phyloP scores from a whole-genome alignment of 1,140 invertebrate species.

The Bombus fervidus region DNA sequence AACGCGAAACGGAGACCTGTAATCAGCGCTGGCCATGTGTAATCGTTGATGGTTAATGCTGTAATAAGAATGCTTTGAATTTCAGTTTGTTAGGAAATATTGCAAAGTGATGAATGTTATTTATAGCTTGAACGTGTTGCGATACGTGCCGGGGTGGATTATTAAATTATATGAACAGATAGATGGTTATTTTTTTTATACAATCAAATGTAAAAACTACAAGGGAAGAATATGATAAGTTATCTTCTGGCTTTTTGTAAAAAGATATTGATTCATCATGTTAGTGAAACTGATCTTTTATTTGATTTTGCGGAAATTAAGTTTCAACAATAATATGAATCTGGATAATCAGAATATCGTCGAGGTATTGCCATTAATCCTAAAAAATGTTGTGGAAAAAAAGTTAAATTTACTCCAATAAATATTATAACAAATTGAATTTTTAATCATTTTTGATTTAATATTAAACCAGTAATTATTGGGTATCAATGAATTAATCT shows the following conservation, averaged over 20 bases:
- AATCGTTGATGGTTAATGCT: neutral
- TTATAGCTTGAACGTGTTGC: neutral
- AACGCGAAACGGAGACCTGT: conserved; percentile 38
- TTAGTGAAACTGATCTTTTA: neutral
- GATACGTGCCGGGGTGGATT: neutral
- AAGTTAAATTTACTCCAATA: no score
- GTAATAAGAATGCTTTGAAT: neutral
- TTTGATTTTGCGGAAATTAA: neutral
- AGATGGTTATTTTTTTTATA: neutral
- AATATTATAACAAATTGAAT: no score
- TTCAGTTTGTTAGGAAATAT: neutral
- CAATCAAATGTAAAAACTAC: no score
- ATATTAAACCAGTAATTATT: no score
- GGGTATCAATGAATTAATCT: no score
- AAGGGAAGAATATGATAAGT: neutral
- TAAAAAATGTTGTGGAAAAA: no score
- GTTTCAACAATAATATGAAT: no score
- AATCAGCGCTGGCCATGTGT: conserved; percentile 38
- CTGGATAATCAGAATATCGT: no score
- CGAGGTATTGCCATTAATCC: no score
- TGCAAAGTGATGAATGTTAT: neutral
- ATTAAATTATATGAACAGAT: neutral
- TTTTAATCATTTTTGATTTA: no score
- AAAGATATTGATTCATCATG: neutral
- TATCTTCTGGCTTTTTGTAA: no score